Evolutionary conservation across 2,797 vertebrate species (phyloP).

Genomic region (Oryzias sinensis): DNA sequence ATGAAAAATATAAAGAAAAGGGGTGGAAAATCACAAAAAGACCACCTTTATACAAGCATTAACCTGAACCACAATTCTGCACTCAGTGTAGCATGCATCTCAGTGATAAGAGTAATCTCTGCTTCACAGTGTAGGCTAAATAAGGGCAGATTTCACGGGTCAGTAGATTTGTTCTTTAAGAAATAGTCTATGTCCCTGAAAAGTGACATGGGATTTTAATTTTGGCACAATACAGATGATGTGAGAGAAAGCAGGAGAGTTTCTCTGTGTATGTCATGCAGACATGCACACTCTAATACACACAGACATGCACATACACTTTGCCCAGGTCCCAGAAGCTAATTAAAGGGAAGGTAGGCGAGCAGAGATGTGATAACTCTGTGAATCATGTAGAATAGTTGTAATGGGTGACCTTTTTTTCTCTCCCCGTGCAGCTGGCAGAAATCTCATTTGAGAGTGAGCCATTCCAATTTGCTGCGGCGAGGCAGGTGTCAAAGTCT

Average conservation of each 20-base stretch:
- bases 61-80: slow-evolving; percentile 29
- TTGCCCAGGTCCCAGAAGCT: slow-evolving; percentile 74
- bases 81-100: slow-evolving; percentile 37
- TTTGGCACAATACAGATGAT: slow-evolving; percentile 38
- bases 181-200: slow-evolving; percentile 32
- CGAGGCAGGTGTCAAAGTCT: slow-evolving; percentile 80
- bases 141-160: slow-evolving; percentile 56
- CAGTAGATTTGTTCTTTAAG: slow-evolving; percentile 43
- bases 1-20: slow-evolving; percentile 1
- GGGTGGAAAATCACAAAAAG: slow-evolving; percentile 20
- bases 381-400: slow-evolving; percentile 78
- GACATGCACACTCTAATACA: slow-evolving; percentile 28
- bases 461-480: slow-evolving; percentile 71
- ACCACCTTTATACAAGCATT: slow-evolving; percentile 27
- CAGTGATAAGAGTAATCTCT: slow-evolving; percentile 44
- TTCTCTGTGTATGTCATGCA: slow-evolving; percentile 33
- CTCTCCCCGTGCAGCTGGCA: slow-evolving; percentile 60
- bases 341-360: slow-evolving; percentile 78
- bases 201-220: slow-evolving; percentile 55
- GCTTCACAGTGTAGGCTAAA: slow-evolving; percentile 45
- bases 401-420: slow-evolving; percentile 75
- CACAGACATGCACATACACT: slow-evolving; percentile 35
- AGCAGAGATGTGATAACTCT: slow-evolving; percentile 73
- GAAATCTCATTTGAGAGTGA: slow-evolving; percentile 77
- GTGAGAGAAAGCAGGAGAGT: slow-evolving; percentile 27